phyloP scores from a whole-genome alignment of 1,140 invertebrate species.

The Pemphigus obesinymphae region DNA sequence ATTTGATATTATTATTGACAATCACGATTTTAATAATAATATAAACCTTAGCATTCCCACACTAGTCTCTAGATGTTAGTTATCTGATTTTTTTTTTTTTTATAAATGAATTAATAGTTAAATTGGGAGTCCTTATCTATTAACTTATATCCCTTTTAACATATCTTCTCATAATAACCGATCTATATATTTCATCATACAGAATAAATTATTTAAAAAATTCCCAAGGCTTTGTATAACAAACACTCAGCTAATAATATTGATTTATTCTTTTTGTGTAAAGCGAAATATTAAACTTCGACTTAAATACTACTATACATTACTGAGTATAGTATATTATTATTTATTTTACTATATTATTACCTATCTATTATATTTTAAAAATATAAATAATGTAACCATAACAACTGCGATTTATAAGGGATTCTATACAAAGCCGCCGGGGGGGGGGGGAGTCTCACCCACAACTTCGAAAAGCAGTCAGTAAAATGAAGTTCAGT shows the following conservation, averaged over 20 bases:
- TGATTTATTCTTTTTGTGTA: neutral
- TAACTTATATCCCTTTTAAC: neutral
- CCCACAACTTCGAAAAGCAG: too few species aligned
- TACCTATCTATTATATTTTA: too few species aligned
- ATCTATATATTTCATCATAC: neutral
- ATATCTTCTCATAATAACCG: neutral
- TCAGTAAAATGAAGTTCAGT: too few species aligned
- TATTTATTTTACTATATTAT: neutral
- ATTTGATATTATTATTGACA: too few species aligned
- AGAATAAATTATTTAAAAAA: neutral
- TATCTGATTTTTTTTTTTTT: neutral
- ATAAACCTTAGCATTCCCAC: too few species aligned
- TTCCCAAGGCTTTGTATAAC: neutral
- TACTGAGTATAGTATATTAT: neutral
- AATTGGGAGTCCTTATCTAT: neutral
- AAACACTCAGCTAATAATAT: too few species aligned
- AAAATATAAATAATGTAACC: too few species aligned
- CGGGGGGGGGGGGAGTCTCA: too few species aligned
- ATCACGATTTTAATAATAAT: too few species aligned
- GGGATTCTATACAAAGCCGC: too few species aligned
- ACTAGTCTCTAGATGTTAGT: neutral
- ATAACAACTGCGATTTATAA: too few species aligned
- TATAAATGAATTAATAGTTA: neutral
- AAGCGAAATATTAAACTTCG: neutral
- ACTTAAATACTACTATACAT: neutral